Evolutionary conservation across 2,113 vertebrate species (phyloP).

Genomic region (Sminthopsis crassicaudata): DNA sequence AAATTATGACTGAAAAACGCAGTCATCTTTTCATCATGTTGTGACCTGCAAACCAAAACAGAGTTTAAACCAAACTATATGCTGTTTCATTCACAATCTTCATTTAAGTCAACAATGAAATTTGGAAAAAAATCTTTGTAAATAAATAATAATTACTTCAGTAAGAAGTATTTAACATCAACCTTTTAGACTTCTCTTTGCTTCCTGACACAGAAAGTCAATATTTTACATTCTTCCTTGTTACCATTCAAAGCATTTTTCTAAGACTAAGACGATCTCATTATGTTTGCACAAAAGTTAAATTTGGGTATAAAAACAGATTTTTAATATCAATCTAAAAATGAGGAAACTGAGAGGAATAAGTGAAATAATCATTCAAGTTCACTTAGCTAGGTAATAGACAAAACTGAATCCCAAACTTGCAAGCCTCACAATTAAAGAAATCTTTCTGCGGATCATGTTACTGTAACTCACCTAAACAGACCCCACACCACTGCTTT

Average conservation of each 20-base stretch:
- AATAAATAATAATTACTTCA: slow-evolving; percentile 7
- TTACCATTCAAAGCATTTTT: slow-evolving; percentile 36
- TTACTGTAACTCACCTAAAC: slow-evolving; percentile 89
- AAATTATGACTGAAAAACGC: slow-evolving; percentile 99
- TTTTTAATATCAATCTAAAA: neutral
- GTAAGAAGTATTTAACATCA: neutral
- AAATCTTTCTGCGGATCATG: neutral
- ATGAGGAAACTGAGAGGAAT: slow-evolving; percentile 18
- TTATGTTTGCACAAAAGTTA: slow-evolving; percentile 18
- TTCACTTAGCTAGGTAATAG: neutral
- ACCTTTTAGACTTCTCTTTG: neutral
- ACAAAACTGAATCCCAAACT: slow-evolving; percentile 36
- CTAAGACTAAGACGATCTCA: neutral
- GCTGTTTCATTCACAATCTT: neutral
- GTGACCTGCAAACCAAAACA: slow-evolving; percentile 87
- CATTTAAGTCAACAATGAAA: neutral
- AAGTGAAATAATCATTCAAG: slow-evolving; percentile 3
- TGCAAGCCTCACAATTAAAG: slow-evolving; percentile 16
- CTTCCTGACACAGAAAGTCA: neutral
- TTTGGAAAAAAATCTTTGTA: slow-evolving; percentile 11
- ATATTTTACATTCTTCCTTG: neutral
- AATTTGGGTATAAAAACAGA: neutral
- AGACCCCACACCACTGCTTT: slow-evolving; percentile 98
- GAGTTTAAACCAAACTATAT: slow-evolving; percentile 25
- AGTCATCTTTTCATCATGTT: slow-evolving; percentile 98